Conservation (phyloP, 1,140 invertebrate species). For the Ptiloglossa arizonensis region DNA sequence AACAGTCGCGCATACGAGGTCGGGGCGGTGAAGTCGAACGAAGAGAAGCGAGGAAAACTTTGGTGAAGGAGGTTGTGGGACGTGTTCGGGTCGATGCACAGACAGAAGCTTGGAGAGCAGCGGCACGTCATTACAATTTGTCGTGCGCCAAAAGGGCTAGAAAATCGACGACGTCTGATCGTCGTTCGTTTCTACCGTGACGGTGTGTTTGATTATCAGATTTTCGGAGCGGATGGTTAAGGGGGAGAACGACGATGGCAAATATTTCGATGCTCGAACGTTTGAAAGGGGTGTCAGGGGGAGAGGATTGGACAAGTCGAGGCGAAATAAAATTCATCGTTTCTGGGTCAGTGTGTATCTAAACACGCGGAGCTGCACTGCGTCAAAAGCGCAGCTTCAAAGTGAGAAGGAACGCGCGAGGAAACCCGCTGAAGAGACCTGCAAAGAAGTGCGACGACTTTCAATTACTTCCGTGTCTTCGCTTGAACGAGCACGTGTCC, state of each 20-base stretch:
- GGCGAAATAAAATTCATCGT: conserved; percentile 51
- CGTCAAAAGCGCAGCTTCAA: conserved; percentile 43
- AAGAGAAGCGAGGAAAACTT: background rate
- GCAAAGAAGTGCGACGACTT: conserved; percentile 11
- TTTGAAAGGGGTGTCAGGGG: too few species aligned
- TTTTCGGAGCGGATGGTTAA: conserved; percentile 36
- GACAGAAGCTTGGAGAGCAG: conserved; percentile 1
- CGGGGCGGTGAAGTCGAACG: too few species aligned
- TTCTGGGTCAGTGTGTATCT: conserved; percentile 59
- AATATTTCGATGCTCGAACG: conserved; percentile 60
- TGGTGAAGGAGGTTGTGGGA: background rate
- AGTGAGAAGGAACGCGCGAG: conserved; percentile 19
- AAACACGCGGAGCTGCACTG: conserved; percentile 53
- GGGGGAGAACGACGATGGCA: conserved; percentile 36
- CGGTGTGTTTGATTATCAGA: conserved; percentile 35
- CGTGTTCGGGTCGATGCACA: background rate
- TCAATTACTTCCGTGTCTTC: conserved; percentile 33
- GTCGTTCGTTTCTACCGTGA: background rate
- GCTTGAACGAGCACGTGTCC: background rate
- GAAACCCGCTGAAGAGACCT: background rate
- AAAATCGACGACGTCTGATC: conserved; percentile 4
- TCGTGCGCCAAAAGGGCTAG: background rate
- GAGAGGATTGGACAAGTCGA: too few species aligned
- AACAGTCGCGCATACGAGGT: too few species aligned
- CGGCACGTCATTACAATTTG: background rate